Conservation (phyloP, 2,113 vertebrate species). For the Ivindomyrus marchei region DNA sequence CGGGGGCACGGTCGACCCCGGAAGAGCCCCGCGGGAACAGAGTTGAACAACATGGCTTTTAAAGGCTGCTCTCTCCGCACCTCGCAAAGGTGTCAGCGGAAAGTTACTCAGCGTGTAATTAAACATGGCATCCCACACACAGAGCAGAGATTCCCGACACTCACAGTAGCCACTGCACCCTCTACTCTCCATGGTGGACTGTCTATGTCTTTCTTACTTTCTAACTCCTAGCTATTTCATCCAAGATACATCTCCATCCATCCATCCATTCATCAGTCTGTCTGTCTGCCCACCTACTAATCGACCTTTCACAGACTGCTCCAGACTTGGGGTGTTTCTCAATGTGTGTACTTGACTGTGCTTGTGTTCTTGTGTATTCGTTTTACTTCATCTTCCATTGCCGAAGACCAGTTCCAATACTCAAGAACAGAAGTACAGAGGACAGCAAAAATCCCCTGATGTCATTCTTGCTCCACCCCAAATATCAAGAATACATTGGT, state of each 20-base stretch:
- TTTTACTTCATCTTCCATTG: background rate
- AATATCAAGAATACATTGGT: background rate
- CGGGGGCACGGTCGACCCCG: background rate
- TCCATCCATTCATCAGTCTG: background rate
- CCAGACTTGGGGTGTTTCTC: background rate
- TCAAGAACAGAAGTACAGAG: background rate
- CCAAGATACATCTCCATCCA: background rate
- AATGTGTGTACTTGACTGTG: background rate
- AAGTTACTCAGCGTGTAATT: background rate
- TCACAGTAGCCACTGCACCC: background rate
- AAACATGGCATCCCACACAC: background rate
- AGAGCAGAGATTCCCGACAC: background rate
- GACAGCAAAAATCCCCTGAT: background rate
- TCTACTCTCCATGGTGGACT: background rate
- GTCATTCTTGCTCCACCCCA: background rate
- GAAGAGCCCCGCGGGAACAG: background rate
- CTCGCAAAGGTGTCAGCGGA: background rate
- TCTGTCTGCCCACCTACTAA: background rate
- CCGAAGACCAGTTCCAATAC: background rate
- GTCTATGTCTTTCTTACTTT: background rate
- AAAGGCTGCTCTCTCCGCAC: background rate
- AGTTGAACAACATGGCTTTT: background rate
- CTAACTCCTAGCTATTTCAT: background rate
- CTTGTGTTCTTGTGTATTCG: background rate
- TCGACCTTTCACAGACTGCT: background rate